These are phyloP conservation scores for Ephestia elutella DNA, from an alignment of 1,140 invertebrate species.

Conservation along the genomic window DNA sequence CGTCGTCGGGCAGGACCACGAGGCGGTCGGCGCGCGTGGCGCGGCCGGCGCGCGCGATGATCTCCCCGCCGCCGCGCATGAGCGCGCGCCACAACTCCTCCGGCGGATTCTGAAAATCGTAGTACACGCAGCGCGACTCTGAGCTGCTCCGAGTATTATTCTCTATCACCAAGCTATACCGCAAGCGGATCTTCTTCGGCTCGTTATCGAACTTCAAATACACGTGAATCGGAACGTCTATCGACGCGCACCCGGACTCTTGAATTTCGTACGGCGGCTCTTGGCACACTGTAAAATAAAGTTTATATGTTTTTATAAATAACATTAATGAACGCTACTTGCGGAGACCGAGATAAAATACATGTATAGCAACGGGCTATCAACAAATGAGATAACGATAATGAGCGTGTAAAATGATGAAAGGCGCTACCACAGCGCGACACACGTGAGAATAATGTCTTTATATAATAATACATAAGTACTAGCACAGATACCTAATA, in stretches of 20 bases:
- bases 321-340: constrained; percentile 15
- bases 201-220: constrained; percentile 61
- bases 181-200: constrained; percentile 61
- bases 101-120: constrained; percentile 60
- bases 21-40: constrained; percentile 28
- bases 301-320: constrained; percentile 10
- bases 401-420: constrained; percentile 18
- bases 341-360: constrained; percentile 21
- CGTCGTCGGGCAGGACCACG: constrained; percentile 36
- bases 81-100: constrained; percentile 50
- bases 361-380: constrained; percentile 15
- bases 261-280: constrained; percentile 69
- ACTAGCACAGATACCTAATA: too few species aligned
- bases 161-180: constrained; percentile 59
- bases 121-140: constrained; percentile 55
- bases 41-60: constrained; percentile 39
- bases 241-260: constrained; percentile 62
- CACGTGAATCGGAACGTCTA: constrained; percentile 65
- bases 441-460: background rate
- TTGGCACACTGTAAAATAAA: constrained; percentile 52
- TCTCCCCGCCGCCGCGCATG: constrained; percentile 57
- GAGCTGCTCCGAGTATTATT: constrained; percentile 51
- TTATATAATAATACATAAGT: background rate
- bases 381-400: constrained; percentile 21
- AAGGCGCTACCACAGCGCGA: constrained; percentile 11